Conservation (phyloP, 2,797 vertebrate species). For the Glossophaga mutica region DNA sequence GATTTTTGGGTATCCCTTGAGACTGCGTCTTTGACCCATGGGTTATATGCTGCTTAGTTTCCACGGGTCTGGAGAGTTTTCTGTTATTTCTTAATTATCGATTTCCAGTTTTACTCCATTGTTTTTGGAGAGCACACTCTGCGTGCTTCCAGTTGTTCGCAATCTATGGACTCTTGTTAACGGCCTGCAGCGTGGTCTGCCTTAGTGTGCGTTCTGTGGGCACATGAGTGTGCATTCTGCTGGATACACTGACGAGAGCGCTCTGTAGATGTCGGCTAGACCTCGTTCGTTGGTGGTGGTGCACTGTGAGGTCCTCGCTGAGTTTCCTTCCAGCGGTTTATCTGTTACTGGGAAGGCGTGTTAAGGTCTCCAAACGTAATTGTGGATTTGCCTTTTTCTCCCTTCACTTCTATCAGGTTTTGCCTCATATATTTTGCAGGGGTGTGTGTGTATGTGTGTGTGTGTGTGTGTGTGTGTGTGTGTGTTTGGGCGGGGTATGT, state of each 20-base stretch:
- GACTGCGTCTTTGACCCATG: neutral
- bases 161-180: neutral
- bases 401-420: neutral
- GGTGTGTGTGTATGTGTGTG: neutral
- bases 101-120: constrained; percentile 13
- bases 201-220: neutral
- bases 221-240: neutral
- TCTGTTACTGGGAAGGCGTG: neutral
- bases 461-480: neutral
- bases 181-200: neutral
- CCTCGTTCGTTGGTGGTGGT: neutral
- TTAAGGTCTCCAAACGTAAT: neutral
- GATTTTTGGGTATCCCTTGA: neutral
- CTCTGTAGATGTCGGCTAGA: neutral
- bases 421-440: neutral
- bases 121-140: neutral
- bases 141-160: neutral
- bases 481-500: neutral
- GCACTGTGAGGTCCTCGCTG: neutral
- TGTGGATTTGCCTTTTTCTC: neutral
- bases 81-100: neutral
- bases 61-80: neutral
- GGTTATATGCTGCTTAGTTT: neutral
- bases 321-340: neutral
- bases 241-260: neutral